Conservation (phyloP, 2,888 invertebrate species). For the Brachynemurus nebulosus region DNA sequence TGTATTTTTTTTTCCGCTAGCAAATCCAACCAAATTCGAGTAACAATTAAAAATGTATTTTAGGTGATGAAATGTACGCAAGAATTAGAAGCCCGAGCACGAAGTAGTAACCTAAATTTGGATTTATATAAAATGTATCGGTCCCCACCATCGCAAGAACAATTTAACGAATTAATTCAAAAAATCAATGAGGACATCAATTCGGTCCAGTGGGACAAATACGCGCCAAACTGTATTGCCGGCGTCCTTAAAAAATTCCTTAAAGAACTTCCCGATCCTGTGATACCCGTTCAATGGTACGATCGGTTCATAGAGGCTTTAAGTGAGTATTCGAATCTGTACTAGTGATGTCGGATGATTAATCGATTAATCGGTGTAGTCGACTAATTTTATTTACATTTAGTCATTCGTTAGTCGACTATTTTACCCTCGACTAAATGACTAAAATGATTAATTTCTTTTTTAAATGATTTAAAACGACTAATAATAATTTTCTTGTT, state of each 20-base stretch:
- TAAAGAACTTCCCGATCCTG: constrained; percentile 57
- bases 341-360: too few relatives aligned
- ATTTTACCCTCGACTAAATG: too few relatives aligned
- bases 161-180: constrained; percentile 41
- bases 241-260: constrained; percentile 56
- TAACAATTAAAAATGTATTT: too few relatives aligned
- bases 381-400: too few relatives aligned
- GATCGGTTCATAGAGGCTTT: constrained; percentile 48
- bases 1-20: constrained; percentile 4
- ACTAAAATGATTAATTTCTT: too few relatives aligned
- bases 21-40: too few relatives aligned
- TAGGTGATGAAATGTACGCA: constrained; percentile 38
- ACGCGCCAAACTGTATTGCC: constrained; percentile 38
- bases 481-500: too few relatives aligned
- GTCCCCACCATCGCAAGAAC: constrained; percentile 44
- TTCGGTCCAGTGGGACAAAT: constrained; percentile 28
- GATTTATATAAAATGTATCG: constrained; percentile 55
- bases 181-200: constrained; percentile 35
- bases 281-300: constrained; percentile 61
- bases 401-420: too few relatives aligned
- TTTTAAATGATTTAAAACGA: too few relatives aligned
- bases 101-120: constrained; percentile 31
- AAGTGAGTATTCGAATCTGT: constrained; percentile 21
- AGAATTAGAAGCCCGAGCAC: constrained; percentile 45
- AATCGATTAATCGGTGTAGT: too few relatives aligned